phyloP scores from a whole-genome alignment of 30 jellyfish, hydroid and myxozoan genomes.

The Turritopsis rubra region DNA sequence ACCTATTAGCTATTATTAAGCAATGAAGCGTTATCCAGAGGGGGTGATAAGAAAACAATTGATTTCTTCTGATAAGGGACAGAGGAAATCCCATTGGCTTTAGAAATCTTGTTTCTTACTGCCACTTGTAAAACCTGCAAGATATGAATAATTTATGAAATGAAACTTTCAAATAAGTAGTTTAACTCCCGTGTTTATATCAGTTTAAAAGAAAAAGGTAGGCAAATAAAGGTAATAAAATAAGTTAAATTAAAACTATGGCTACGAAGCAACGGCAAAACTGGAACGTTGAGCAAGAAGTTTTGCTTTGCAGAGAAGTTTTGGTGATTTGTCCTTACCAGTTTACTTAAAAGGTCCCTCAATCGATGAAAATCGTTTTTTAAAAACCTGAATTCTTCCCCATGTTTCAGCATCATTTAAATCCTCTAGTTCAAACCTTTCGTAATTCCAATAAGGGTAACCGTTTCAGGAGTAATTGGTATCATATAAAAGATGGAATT shows the following conservation, averaged over 20 bases:
- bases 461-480: conserved; percentile 7
- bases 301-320: conserved; percentile 18
- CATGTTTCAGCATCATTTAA: not conserved
- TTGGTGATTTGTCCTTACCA: not conserved
- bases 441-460: not conserved
- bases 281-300: conserved; percentile 15
- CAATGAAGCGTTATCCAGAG: conserved; percentile 14
- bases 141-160: not conserved
- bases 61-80: not conserved
- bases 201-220: not conserved
- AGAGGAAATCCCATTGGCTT: not conserved
- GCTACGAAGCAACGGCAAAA: conserved; percentile 2
- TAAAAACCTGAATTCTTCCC: no score
- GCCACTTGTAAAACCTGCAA: not conserved
- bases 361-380: not conserved
- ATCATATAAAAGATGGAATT: not conserved
- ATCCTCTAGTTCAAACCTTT: conserved; percentile 4
- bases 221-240: not conserved
- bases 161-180: conserved; percentile 10
- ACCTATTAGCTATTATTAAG: not conserved
- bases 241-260: not conserved
- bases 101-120: not conserved
- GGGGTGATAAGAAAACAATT: conserved; percentile 12
- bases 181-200: not conserved
- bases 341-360: not conserved